Conservation (phyloP, 2,888 invertebrate species). For the Drosophila suboccidentalis region DNA sequence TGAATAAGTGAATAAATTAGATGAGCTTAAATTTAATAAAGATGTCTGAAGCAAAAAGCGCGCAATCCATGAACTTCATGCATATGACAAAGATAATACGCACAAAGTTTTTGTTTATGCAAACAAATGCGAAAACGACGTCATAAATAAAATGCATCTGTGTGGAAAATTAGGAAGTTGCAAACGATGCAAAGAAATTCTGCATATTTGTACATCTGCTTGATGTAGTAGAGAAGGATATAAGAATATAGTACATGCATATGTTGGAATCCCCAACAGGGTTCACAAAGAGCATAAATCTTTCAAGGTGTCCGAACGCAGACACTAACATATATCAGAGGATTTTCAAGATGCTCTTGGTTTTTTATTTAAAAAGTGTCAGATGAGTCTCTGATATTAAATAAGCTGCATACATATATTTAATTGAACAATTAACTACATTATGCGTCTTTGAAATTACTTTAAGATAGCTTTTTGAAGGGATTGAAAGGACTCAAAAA, state of each 20-base stretch:
- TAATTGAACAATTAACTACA: background rate
- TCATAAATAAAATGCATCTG: constrained; percentile 78
- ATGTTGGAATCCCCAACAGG: background rate
- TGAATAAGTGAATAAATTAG: background rate
- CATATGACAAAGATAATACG: constrained; percentile 6
- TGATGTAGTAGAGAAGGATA: constrained; percentile 21
- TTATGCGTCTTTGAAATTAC: background rate
- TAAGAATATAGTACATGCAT: background rate
- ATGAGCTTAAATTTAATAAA: background rate
- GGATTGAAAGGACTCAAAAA: background rate
- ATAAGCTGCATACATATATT: background rate
- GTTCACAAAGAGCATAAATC: constrained; percentile 61
- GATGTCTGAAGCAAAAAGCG: background rate
- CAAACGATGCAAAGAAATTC: constrained; percentile 40
- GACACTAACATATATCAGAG: constrained; percentile 65
- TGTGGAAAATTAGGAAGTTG: constrained; percentile 71
- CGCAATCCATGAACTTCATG: background rate
- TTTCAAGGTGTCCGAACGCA: constrained; percentile 46
- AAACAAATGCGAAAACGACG: constrained; percentile 55
- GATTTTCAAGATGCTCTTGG: constrained; percentile 32
- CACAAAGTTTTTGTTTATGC: constrained; percentile 26
- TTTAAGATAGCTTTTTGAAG: background rate
- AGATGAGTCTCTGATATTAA: background rate
- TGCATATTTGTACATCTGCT: constrained; percentile 52
- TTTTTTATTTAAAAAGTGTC: constrained; percentile 24